These are phyloP conservation scores for Furcula furcula DNA, from an alignment of 2,888 invertebrate genomes.

Conservation along the genomic window DNA sequence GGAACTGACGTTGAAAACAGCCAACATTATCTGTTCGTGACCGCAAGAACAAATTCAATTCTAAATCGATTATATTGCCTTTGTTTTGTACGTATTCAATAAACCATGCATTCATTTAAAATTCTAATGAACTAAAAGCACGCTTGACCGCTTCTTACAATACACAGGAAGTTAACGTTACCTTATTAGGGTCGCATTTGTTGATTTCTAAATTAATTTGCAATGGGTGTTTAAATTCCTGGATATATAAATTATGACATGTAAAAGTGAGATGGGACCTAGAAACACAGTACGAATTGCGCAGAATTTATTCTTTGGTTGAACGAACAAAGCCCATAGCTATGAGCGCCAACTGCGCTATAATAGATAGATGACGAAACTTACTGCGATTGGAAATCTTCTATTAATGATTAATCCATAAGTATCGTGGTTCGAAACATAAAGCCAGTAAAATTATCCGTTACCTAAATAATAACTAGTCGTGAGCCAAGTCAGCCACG, in stretches of 20 bases:
- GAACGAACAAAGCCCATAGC: slow-evolving; percentile 12
- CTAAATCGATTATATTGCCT: background rate
- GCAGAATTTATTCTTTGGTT: slow-evolving; percentile 9
- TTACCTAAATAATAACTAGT: slow-evolving; percentile 2
- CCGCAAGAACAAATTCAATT: too few relatives aligned
- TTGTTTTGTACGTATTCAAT: slow-evolving; percentile 15
- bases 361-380: too few relatives aligned
- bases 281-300: slow-evolving; percentile 18
- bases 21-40: too few relatives aligned
- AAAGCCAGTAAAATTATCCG: background rate
- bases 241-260: slow-evolving; percentile 6
- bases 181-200: slow-evolving; percentile 11
- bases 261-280: slow-evolving; percentile 11
- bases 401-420: too few relatives aligned
- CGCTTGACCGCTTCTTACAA: slow-evolving; percentile 43
- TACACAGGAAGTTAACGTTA: slow-evolving; percentile 34
- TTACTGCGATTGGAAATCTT: too few relatives aligned
- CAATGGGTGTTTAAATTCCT: slow-evolving; percentile 10
- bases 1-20: too few relatives aligned
- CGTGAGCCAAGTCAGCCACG: slow-evolving; percentile 26
- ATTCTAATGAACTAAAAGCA: slow-evolving; percentile 40
- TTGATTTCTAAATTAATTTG: slow-evolving; percentile 4
- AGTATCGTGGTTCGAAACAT: background rate
- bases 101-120: slow-evolving; percentile 34
- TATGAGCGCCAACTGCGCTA: too few relatives aligned